A percentile compares a stretch with the other conserved stretches of the same genome.
Evolutionary conservation across 2,888 invertebrate species (phyloP).

Genomic region (Philereme vetulata): DNA sequence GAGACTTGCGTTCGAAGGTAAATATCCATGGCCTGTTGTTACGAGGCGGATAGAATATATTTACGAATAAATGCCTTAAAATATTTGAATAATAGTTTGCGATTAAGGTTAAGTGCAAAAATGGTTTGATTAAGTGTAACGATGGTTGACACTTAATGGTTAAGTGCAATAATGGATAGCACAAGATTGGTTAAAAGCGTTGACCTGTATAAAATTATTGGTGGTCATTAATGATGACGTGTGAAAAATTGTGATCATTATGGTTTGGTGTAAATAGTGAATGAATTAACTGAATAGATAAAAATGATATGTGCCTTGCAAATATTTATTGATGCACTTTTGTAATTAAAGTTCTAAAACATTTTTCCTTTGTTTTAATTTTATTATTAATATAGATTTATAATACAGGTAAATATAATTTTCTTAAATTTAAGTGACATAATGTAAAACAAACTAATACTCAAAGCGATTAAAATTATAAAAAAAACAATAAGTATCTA

Average conservation of each 20-base stretch:
- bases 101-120: constrained; percentile 1
- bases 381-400: background rate
- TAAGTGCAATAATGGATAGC: too few species aligned
- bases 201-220: too few species aligned
- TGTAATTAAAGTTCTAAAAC: constrained; percentile 23
- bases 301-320: constrained; percentile 15
- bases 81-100: too few species aligned
- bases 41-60: constrained; percentile 39
- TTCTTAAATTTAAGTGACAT: background rate
- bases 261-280: too few species aligned
- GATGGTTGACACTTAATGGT: too few species aligned
- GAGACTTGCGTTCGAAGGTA: constrained; percentile 41
- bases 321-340: constrained; percentile 39
- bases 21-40: constrained; percentile 44
- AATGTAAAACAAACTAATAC: too few species aligned
- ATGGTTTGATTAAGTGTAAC: background rate
- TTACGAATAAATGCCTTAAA: constrained; percentile 27
- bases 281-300: too few species aligned
- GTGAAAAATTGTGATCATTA: too few species aligned
- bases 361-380: constrained; percentile 17
- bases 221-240: too few species aligned
- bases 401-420: constrained; percentile 3
- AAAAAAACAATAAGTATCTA: too few species aligned
- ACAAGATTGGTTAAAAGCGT: too few species aligned
- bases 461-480: too few species aligned